Evolutionary conservation across 35 echinoderm and acorn worm genomes (phyloP).

Genomic region (Strongylocentrotus purpuratus): DNA sequence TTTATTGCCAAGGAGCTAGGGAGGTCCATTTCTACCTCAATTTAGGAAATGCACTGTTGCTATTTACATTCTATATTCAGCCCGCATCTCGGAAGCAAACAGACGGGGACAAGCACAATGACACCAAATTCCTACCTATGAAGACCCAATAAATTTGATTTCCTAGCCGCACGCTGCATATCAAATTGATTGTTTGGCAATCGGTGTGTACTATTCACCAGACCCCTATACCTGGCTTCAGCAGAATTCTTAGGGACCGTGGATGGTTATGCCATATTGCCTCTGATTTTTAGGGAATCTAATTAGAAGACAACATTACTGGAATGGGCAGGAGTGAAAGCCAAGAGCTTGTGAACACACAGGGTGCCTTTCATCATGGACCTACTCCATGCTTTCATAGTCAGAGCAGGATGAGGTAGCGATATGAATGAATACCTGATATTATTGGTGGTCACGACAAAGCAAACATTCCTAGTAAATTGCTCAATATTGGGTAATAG

Average conservation of each 20-base stretch:
- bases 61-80: conserved; percentile 4
- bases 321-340: neutral
- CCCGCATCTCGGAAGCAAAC: neutral
- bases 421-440: conserved; percentile 12
- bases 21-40: neutral
- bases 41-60: conserved; percentile 9
- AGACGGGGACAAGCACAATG: conserved; percentile 10
- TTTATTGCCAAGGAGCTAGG: neutral
- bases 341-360: neutral
- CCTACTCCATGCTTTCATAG: too few species aligned
- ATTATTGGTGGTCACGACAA: neutral
- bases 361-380: neutral
- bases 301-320: conserved; percentile 19
- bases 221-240: neutral
- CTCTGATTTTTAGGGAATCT: neutral
- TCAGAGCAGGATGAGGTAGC: neutral
- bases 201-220: neutral
- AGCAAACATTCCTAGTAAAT: conserved; percentile 4
- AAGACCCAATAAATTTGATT: conserved; percentile 19
- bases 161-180: neutral
- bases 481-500: neutral
- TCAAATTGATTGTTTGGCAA: neutral
- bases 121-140: neutral
- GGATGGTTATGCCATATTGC: neutral
- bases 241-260: neutral